Base-by-base conservation (phyloP, 2,797 vertebrate species). In the Danio jaintianensis region DNA sequence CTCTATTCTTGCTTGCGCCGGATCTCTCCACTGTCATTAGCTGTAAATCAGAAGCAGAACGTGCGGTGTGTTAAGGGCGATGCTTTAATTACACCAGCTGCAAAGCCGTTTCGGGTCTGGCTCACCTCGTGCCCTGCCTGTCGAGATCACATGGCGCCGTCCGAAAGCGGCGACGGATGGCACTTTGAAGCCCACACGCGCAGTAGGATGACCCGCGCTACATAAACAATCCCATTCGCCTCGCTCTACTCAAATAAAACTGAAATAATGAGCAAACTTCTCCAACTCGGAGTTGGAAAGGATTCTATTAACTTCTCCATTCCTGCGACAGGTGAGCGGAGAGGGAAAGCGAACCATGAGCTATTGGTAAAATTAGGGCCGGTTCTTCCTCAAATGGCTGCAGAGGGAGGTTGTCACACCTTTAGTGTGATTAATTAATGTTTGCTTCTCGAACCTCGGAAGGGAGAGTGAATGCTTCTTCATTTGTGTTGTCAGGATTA, bases 401-500 rank as follows among this genome's bases (percentile, higher is more conserved):
- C 85, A 78, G 53, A 62, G 79, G 70, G 52, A 70, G 72, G 78
- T 83, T 85, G 84, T 89, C 85, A 36, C 18, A 81, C 85, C 80
- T 86, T 83, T 79, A 79, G 70, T 29, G 36, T 89, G 84, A 91
- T 92, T 91, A 91, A 92, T 93, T 89, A 82, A 86, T 89, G 85
- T 90, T 91, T 90, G 86, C 85, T 81, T 78, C 82, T 77, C 72
- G 16, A 76, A 87, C 85, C 58, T 48, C 84, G 88, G 70, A 89
- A 78, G 29, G 86, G 81, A 82, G 69, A 82, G 74, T 69, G 86
- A 86, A 92, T 90, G 87, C 84, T 89, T 92, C 88, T 93, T 93
- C 91, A 91, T 92, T 91, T 88, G 82, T 29, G 75, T 89, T 91
- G 91, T 90, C 90, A 90, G 84, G 81, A 85, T 85, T 88, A 90